Evolutionary conservation across 2,888 invertebrate genomes (phyloP).

Genomic region (Volucella inanis): DNA sequence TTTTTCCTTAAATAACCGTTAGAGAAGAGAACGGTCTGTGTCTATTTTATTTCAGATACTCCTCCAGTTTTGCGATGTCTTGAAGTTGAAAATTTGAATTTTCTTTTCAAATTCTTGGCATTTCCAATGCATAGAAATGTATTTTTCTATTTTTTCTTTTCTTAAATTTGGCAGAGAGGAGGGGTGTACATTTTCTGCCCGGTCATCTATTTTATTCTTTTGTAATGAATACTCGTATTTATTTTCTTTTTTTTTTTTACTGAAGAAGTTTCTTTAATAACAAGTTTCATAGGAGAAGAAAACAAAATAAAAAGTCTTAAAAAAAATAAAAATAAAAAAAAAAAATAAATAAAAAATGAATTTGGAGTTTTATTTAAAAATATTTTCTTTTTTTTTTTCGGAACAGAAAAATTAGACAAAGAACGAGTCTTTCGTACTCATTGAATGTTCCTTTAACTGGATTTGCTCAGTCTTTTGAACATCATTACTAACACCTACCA

Average conservation of each 20-base stretch:
- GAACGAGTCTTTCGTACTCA: no score
- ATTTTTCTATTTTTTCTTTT: slow-evolving; percentile 28
- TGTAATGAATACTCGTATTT: slow-evolving; percentile 64
- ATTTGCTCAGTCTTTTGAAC: no score
- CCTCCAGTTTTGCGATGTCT: no score
- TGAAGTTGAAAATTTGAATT: no score
- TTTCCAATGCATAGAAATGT: slow-evolving; percentile 33
- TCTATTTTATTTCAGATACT: no score
- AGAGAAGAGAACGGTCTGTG: no score
- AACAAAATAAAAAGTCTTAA: slow-evolving; percentile 54
- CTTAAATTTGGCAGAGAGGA: slow-evolving; percentile 32
- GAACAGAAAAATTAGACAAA: no score
- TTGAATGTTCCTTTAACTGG: no score
- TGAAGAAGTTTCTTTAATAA: slow-evolving; percentile 67
- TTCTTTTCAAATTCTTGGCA: background rate
- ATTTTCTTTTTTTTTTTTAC: slow-evolving; percentile 69
- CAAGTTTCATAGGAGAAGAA: slow-evolving; percentile 69
- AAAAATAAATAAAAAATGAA: slow-evolving; percentile 40
- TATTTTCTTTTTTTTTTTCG: background rate
- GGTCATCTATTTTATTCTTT: slow-evolving; percentile 67
- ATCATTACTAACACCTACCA: no score
- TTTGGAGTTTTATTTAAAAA: background rate
- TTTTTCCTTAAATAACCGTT: no score
- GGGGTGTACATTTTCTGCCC: slow-evolving; percentile 56
- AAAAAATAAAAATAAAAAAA: slow-evolving; percentile 63